A percentile compares a stretch with the other conserved stretches of the same genome.
Conservation (phyloP, 2,113 vertebrate genomes). For the Alligator sinensis region DNA sequence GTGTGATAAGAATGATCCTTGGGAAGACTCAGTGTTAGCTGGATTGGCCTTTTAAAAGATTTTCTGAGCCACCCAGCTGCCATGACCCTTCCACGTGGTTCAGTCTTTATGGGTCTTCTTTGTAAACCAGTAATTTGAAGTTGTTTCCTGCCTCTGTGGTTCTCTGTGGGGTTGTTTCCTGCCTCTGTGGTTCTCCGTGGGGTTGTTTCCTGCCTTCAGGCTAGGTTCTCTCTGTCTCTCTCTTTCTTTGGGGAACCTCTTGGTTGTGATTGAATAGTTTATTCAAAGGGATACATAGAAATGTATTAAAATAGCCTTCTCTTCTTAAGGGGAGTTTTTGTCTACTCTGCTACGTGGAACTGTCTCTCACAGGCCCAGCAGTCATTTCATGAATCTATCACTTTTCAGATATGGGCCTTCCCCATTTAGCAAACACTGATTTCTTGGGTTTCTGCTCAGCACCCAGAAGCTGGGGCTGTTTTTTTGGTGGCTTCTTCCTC, state of each 20-base stretch:
- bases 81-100: background rate
- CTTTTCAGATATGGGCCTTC: background rate
- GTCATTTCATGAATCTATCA: background rate
- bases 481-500: background rate
- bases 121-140: too few relatives aligned
- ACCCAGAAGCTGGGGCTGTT: background rate
- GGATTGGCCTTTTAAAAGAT: background rate
- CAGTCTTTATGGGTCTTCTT: fast-evolving
- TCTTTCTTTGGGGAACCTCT: background rate
- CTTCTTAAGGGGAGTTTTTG: background rate
- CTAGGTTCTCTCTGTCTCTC: background rate
- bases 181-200: too few relatives aligned
- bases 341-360: background rate
- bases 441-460: fast-evolving
- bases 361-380: background rate
- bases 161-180: background rate
- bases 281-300: background rate
- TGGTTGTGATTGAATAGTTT: background rate
- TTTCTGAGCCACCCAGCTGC: background rate
- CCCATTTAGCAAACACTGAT: background rate
- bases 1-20: background rate
- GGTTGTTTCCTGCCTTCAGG: background rate
- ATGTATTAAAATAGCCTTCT: background rate
- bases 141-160: background rate
- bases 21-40: background rate